Conservation (phyloP, 2,888 invertebrate species). For the Drosophila merina region DNA sequence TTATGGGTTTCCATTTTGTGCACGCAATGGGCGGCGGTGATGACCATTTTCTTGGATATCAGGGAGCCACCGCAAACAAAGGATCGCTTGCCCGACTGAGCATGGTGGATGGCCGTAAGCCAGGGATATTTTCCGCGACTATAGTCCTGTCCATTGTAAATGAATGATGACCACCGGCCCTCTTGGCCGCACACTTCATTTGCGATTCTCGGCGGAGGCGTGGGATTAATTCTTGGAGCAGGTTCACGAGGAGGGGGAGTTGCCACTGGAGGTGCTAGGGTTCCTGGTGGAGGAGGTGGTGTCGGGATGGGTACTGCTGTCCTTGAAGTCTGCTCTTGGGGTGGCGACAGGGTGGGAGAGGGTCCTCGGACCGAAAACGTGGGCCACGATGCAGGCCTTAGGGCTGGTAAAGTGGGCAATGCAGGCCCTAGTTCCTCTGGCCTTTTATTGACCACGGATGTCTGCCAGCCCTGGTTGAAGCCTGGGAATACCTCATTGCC, state of each 20-base stretch:
- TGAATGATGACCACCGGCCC: slow-evolving; percentile 44
- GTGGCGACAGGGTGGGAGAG: neutral
- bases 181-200: slow-evolving; percentile 64
- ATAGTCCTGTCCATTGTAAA: slow-evolving; percentile 56
- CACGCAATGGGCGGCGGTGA: slow-evolving; percentile 84
- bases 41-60: slow-evolving; percentile 69
- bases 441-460: neutral
- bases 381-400: neutral
- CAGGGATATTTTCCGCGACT: slow-evolving; percentile 87
- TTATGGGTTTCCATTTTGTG: slow-evolving; percentile 44
- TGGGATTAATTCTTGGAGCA: neutral
- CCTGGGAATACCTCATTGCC: neutral
- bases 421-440: neutral
- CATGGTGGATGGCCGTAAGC: slow-evolving; percentile 86
- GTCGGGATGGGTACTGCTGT: neutral
- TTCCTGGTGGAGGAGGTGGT: neutral
- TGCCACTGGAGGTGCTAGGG: neutral
- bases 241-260: neutral
- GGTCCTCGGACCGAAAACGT: neutral
- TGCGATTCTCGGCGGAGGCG: neutral
- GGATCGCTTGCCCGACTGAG: slow-evolving; percentile 72
- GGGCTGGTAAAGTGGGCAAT: neutral
- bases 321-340: neutral
- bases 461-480: slow-evolving; percentile 6
- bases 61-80: slow-evolving; percentile 80